Base-by-base conservation (phyloP, 2,888 invertebrate species). In the Galerucella nymphaeae region DNA sequence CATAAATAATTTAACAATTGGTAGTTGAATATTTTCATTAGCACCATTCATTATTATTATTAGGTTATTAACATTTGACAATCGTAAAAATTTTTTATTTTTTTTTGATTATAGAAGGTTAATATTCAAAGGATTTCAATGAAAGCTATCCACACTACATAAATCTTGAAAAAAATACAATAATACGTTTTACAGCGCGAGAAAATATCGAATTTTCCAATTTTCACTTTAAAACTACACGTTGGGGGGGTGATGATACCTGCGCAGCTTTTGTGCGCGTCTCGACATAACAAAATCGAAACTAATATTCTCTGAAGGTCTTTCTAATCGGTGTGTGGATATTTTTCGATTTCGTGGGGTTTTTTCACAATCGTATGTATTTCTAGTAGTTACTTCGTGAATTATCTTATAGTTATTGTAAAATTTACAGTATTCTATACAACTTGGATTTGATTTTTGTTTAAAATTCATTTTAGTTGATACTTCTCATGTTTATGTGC, bases 11-110 rank as follows among this genome's bases (percentile, higher is more conserved):
- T 53, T 53, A 62, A 69, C 69, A 69, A 63, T 69, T n/a, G 69
- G 62, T 69, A 62, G 62, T 69, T 53, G 53, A 68, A 59, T 68
- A 50, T 68, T 45, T 45, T 45, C 13, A 45, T 45, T 45, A 45
- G 13, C 42, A 48, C n/a, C 48, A 48, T 30, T 30, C 8, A 48
- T n/a, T n/a, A n/a, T 48, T n/a, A 53, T 53, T 65, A 53, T n/a
- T n/a, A 65, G 48, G 48, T 48, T 48, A 48, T 48, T 48, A 48
- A 48, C 48, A 48, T 48, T n/a, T n/a, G 48, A 48, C 14, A n/a
- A 10, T 10, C 42, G 42, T 14, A 45, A 45, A 2, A 14, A 48
- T 13, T 11, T 45, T 45, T 45, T 30, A 30, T 5, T 30, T 2
- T 23, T 23, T 23, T 23, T 3, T 3, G 23, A 23, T 23, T 30